These are phyloP conservation scores for Stichodactyla mertensii DNA, from an alignment of 64 coral and sea anemone species.

Conservation along the genomic window DNA sequence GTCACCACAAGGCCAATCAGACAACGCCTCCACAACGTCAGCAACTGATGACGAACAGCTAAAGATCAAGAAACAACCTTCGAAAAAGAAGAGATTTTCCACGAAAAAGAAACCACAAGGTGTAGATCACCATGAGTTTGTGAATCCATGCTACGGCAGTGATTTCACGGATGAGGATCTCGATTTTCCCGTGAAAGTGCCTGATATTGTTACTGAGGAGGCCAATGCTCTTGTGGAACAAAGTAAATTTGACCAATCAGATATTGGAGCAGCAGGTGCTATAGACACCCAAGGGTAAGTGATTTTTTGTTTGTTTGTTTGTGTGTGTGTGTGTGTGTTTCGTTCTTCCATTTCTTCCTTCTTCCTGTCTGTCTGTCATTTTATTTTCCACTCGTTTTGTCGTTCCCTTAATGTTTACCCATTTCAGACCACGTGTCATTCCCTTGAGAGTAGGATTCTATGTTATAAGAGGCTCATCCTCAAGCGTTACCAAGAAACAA, in stretches of 20 bases:
- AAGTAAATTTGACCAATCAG: not conserved
- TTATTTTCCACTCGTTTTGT: not conserved
- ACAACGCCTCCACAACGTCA: conserved; percentile 1
- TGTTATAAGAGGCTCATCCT: too few species aligned
- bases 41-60: conserved; percentile 5
- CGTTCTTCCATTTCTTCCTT: too few species aligned
- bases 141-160: conserved; percentile 5
- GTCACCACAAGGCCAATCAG: not conserved
- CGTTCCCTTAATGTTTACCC: not conserved
- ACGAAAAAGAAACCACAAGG: conserved; percentile 4
- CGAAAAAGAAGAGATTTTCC: conserved; percentile 10
- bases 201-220: not conserved
- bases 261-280: not conserved
- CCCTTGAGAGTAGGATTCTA: not conserved
- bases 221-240: not conserved
- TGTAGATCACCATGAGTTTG: not conserved
- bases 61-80: not conserved
- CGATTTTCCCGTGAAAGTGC: not conserved
- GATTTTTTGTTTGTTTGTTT: too few species aligned
- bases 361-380: too few species aligned
- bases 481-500: too few species aligned
- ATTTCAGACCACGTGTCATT: not conserved
- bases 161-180: not conserved
- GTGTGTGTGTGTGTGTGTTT: too few species aligned
- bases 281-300: not conserved